Percentiles rank a stretch among this genome's conserved stretches.
These are phyloP conservation scores for Elgonia sp. DNA, from an alignment of 2,888 invertebrate genomes.

Conservation along the genomic window DNA sequence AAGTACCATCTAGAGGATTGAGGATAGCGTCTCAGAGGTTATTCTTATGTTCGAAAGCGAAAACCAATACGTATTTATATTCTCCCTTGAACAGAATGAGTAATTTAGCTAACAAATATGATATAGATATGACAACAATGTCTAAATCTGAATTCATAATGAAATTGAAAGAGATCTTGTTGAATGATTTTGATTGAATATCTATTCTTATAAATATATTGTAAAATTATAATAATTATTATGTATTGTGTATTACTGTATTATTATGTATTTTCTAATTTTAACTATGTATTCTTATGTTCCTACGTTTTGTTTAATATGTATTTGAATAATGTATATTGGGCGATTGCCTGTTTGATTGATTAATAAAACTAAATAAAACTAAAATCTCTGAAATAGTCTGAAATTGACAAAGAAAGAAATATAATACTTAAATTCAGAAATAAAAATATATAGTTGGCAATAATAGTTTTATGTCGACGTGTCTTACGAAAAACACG, in stretches of 20 bases:
- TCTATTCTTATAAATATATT: neutral
- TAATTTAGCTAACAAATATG: neutral
- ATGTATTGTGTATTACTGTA: too few species aligned
- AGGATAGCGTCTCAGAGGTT: neutral
- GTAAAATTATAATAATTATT: too few species aligned
- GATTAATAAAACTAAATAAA: neutral
- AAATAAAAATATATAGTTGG: too few species aligned
- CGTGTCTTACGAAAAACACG: too few species aligned
- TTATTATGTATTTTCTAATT: neutral
- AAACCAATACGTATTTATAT: slow-evolving; percentile 7
- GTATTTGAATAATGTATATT: slow-evolving; percentile 3
- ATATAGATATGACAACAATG: neutral
- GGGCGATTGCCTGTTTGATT: neutral
- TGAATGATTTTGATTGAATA: neutral
- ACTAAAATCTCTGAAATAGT: too few species aligned
- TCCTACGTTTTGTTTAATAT: too few species aligned
- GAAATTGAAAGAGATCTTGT: neutral
- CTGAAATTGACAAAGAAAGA: too few species aligned
- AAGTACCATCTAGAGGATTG: slow-evolving; percentile 1
- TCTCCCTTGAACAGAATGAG: neutral
- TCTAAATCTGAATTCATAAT: neutral
- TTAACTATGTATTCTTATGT: too few species aligned
- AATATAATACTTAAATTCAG: too few species aligned
- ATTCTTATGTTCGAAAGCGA: neutral
- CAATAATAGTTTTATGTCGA: too few species aligned